Conservation (phyloP, 2,113 vertebrate species). For the Callipepla californica region DNA sequence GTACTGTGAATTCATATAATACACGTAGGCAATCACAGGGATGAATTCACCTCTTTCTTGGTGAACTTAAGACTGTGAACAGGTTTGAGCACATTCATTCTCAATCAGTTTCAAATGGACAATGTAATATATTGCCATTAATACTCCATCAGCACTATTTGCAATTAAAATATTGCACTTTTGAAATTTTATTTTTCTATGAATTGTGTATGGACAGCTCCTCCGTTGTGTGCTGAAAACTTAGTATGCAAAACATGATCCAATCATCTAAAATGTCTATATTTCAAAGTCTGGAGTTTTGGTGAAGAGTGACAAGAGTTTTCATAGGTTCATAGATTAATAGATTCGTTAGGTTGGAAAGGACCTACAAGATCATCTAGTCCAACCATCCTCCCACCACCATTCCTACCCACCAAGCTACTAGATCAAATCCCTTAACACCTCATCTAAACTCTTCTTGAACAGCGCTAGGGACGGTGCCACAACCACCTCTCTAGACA, state of each 20-base stretch:
- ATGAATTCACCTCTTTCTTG: neutral
- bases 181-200: neutral
- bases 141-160: neutral
- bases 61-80: neutral
- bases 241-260: neutral
- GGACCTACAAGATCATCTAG: too few relatives aligned
- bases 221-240: neutral
- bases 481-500: too few relatives aligned
- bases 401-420: too few relatives aligned
- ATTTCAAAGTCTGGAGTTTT: neutral
- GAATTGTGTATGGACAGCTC: neutral
- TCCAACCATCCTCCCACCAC: too few relatives aligned
- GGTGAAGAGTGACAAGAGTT: neutral
- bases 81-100: neutral
- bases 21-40: neutral
- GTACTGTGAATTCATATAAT: neutral
- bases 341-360: too few relatives aligned
- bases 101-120: neutral
- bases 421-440: too few relatives aligned
- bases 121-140: neutral
- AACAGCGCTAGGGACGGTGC: too few relatives aligned
- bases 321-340: too few relatives aligned
- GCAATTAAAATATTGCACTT: neutral
- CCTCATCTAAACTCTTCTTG: too few relatives aligned
- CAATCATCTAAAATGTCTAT: neutral